These are phyloP conservation scores for rat (Rattus norvegicus) DNA, from an alignment of 2,113 vertebrate species.

Conservation along the genomic window DNA sequence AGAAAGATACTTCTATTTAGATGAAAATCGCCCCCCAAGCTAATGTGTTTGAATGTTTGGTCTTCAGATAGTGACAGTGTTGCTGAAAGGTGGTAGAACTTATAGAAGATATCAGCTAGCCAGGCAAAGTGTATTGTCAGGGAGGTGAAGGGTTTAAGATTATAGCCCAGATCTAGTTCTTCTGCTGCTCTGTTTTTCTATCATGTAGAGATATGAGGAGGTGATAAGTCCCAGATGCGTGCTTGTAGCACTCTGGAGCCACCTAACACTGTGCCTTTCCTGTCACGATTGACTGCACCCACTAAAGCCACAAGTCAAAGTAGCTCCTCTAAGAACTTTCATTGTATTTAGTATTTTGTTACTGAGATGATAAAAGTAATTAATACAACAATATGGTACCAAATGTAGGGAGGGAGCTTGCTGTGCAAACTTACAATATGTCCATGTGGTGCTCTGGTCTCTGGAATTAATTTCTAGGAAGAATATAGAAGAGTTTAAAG, in stretches of 20 bases:
- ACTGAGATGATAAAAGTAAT: background rate
- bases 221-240: background rate
- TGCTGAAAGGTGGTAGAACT: background rate
- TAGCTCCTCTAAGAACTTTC: background rate
- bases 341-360: background rate
- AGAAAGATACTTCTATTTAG: background rate
- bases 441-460: background rate
- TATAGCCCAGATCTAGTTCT: background rate
- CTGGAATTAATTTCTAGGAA: background rate
- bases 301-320: background rate
- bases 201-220: background rate
- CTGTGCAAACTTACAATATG: background rate
- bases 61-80: too few relatives aligned
- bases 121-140: too few relatives aligned
- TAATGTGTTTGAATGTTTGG: background rate
- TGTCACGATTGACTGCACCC: background rate
- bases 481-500: background rate
- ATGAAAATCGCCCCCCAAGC: background rate
- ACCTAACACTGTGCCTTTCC: background rate
- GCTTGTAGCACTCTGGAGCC: background rate
- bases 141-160: background rate
- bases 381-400: background rate
- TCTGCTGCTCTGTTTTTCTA: background rate
- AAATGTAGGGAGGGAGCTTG: background rate
- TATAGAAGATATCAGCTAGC: background rate